Evolutionary conservation across 2,888 invertebrate genomes (phyloP), one percentile per base, ranked within the genome.

Genomic region (Gymnoscelis rufifasciata): DNA sequence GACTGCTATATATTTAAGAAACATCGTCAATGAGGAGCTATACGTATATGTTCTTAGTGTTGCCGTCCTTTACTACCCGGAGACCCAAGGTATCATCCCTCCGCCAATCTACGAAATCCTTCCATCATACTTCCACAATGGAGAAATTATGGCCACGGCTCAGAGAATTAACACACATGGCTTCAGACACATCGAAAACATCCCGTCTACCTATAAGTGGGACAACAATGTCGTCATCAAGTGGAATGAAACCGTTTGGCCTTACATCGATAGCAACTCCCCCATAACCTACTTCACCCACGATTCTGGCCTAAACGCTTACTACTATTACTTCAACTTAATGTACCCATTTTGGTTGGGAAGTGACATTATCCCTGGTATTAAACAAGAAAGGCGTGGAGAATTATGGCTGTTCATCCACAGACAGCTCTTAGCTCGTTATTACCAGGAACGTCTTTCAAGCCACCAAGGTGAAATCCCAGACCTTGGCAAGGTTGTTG

Each of bases 361-460:
- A 48, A 89, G 89, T 43, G 76, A 87, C 10, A 82, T 88, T 38
- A 89, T 88, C 56, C 80, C 88, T 50, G 58, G 58, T 38, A 66
- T 90, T 39, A 65, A 78, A 28, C 89, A 90, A 58, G 90, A 91
- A 61, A 87, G 84, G 51, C 91, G 92, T 60, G 93, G 93, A 41
- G 92, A 92, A 47, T 92, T 89, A 78, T 90, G 92, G 72, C 92
- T 47, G 64, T 64, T 55, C 51, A 3, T 59, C 13, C 91, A 93
- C 64, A 93, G 93, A 64, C 93, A 94, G 74, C 61, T 94, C 8
- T 60, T 94, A 54, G 89, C 92, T 51, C 92, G 92, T 56, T 95
- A 94, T 77, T 92, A 94, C 68, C 86, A 94, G 80, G 94, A 94
- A 71, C 92, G 94, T 71, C 78, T 94, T 43, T 91, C 93, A 7